Base-by-base conservation (phyloP, 2,888 invertebrate species). In the Dynastes tityus region DNA sequence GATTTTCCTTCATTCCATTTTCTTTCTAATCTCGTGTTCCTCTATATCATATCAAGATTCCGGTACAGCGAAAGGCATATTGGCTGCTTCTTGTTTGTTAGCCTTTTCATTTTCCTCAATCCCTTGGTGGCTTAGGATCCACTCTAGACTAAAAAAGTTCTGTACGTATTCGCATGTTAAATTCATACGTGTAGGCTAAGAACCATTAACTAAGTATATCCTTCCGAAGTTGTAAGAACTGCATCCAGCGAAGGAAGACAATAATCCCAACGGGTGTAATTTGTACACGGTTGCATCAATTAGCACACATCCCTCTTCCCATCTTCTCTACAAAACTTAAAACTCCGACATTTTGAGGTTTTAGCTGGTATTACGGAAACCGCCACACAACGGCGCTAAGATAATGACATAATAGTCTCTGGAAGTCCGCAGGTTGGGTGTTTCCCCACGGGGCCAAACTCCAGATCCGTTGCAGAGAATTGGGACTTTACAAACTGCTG, bases 401-500 rank as follows among this genome's bases (percentile, higher is more conserved):
- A 77, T 79, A 79, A 79, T 77, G 77, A 79, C 76, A 64, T 78
- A 70, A 67, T 78, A 70, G 81, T 80, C 87, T 88, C 75, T 85
- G 61, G 49, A 74, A 92, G 92, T 90, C 90, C 85, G 89, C 90
- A 84, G 92, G 92, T 84, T 92, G 92, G 87, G 91, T 91, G 82
- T 93, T 95, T 85, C 95, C 95, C 9, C 96, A 97, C 86, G 95
- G 95, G 51, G 94, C 95, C 75, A 91, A 92, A 78, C 91, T 96
- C 79, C 91, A 92, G 84, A 93, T 94, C 27, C 91, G 96, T 81
- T 97, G 97, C 89, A 92, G 93, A 77, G 94, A 95, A 85, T 90
- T 96, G 83, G 96, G 97, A 45, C 91, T 95, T 84, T 96, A 96
- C 89, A 96, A 96, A 89, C 90, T 96, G 83, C 91, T 94, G 80